Evolutionary conservation across 2,797 vertebrate species (phyloP).

Genomic region (Melanotaenia maccullochi): DNA sequence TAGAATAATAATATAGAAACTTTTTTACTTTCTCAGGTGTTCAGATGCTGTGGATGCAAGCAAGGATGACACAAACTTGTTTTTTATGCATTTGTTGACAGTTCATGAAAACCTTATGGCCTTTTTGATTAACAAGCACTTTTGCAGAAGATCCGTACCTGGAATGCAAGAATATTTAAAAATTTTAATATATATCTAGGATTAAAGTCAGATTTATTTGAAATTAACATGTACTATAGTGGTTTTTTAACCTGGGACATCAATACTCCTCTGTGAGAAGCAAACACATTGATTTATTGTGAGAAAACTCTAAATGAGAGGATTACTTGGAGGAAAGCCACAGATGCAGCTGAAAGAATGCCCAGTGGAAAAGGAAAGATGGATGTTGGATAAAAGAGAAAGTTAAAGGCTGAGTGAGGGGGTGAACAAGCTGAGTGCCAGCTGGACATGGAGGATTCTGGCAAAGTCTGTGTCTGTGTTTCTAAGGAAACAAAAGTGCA

Average conservation of each 20-base stretch:
- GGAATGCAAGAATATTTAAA: constrained; percentile 70
- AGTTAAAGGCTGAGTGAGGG: constrained; percentile 27
- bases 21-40: constrained; percentile 61
- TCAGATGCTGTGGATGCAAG: constrained; percentile 67
- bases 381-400: constrained; percentile 31
- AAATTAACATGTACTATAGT: constrained; percentile 44
- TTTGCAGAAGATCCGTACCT: constrained; percentile 66
- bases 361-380: constrained; percentile 39
- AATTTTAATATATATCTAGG: constrained; percentile 55
- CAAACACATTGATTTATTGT: constrained; percentile 46
- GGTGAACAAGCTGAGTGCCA: constrained; percentile 33
- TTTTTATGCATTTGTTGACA: constrained; percentile 79
- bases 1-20: not conserved
- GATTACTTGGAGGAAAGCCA: constrained; percentile 40
- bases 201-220: constrained; percentile 65
- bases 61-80: constrained; percentile 65
- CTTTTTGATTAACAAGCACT: constrained; percentile 81
- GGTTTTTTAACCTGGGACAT: constrained; percentile 54
- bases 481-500: constrained; percentile 64
- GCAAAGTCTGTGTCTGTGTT: constrained; percentile 61
- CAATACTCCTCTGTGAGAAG: constrained; percentile 56
- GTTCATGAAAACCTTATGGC: constrained; percentile 72
- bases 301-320: constrained; percentile 52
- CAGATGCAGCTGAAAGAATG: constrained; percentile 42
- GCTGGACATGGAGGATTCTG: constrained; percentile 59